phyloP scores from a whole-genome alignment of 2,888 invertebrate genomes.

The Thera britannica region DNA sequence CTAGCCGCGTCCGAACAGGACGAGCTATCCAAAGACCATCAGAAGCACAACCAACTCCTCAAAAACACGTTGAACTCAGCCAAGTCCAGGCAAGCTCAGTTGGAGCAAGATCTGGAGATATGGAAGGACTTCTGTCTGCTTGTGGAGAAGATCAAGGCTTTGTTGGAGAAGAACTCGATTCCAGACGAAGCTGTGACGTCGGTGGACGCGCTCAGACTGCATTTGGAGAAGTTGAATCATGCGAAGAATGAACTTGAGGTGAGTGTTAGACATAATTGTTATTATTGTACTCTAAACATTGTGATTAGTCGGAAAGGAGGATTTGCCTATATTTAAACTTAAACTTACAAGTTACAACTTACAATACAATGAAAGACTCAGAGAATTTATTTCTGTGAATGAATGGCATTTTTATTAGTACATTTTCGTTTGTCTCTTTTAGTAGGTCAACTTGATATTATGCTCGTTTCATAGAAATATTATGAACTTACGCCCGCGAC shows the following conservation, averaged over 20 bases:
- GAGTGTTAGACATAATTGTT: conserved; percentile 60
- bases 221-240: conserved; percentile 92
- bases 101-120: conserved; percentile 92
- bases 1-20: conserved; percentile 92
- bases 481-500: too few species aligned
- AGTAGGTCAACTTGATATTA: too few species aligned
- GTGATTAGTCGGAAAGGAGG: too few species aligned
- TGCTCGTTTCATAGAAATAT: too few species aligned
- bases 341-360: too few species aligned
- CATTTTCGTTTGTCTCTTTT: too few species aligned
- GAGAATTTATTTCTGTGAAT: too few species aligned
- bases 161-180: conserved; percentile 90
- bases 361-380: too few species aligned
- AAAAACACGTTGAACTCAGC: conserved; percentile 94
- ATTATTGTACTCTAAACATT: not conserved
- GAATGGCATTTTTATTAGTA: too few species aligned
- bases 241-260: conserved; percentile 90
- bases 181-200: conserved; percentile 92
- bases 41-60: conserved; percentile 91
- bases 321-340: too few species aligned
- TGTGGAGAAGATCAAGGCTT: conserved; percentile 90
- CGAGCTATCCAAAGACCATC: conserved; percentile 91
- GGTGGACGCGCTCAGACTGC: conserved; percentile 92
- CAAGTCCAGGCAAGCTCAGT: conserved; percentile 90
- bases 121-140: conserved; percentile 94